phyloP scores from a whole-genome alignment of 2,113 vertebrate species.

The Oryzias celebensis region DNA sequence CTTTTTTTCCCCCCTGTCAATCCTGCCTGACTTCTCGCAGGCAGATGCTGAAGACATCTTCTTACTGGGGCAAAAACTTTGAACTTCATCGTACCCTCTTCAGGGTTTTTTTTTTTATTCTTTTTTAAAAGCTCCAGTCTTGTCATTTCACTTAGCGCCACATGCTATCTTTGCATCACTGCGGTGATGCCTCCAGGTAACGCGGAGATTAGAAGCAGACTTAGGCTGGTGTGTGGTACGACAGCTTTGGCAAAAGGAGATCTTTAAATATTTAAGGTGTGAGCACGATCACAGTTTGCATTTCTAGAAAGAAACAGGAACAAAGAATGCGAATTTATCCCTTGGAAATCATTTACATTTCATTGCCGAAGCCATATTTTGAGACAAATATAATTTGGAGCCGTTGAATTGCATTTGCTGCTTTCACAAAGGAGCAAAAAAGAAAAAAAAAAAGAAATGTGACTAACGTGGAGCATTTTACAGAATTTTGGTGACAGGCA shows the following conservation, averaged over 20 bases:
- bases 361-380: conserved; percentile 36
- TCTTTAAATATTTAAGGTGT: conserved; percentile 82
- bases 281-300: conserved; percentile 65
- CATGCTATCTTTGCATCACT: conserved; percentile 54
- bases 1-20: conserved; percentile 39
- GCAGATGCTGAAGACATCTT: conserved; percentile 55
- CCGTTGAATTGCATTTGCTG: conserved; percentile 21
- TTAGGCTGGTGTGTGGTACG: conserved; percentile 61
- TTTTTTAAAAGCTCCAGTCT: conserved; percentile 26
- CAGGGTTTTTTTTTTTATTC: conserved; percentile 1
- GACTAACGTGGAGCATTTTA: not conserved
- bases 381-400: conserved; percentile 34
- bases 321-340: conserved; percentile 68
- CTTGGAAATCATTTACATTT: conserved; percentile 72
- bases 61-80: conserved; percentile 68
- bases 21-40: conserved; percentile 42
- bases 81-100: conserved; percentile 56
- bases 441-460: conserved; percentile 1
- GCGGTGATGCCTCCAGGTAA: conserved; percentile 74
- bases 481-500: not conserved
- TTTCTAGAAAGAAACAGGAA: conserved; percentile 48
- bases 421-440: not conserved
- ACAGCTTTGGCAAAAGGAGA: conserved; percentile 65
- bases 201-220: conserved; percentile 75
- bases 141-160: conserved; percentile 52